These are phyloP conservation scores for Pristionchus maxplancki DNA, from an alignment of 2,888 invertebrate genomes.

Conservation along the genomic window DNA sequence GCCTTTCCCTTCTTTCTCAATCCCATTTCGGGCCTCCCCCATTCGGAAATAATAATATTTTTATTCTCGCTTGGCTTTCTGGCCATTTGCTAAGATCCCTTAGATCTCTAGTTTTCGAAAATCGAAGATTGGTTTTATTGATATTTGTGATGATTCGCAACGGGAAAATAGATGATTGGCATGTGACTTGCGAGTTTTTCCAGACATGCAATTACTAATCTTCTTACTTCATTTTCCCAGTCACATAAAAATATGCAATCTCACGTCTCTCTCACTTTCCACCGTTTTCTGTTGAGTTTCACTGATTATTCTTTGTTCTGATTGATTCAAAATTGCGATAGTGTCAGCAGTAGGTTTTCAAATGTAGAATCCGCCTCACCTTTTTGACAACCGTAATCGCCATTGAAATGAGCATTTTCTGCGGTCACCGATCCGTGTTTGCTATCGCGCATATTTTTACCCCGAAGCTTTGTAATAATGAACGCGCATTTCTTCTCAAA, in stretches of 20 bases:
- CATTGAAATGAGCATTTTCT: no score
- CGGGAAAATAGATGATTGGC: no score
- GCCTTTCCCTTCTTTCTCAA: not conserved
- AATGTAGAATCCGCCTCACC: no score
- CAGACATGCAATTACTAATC: not conserved
- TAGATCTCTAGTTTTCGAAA: no score
- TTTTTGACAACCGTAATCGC: no score
- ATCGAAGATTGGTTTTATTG: no score
- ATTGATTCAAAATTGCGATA: not conserved
- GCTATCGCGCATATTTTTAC: no score
- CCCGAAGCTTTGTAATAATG: not conserved
- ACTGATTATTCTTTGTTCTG: not conserved
- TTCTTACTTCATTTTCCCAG: not conserved
- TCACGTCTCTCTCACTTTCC: not conserved
- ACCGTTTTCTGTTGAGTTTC: not conserved
- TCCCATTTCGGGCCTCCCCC: not conserved
- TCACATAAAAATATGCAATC: not conserved
- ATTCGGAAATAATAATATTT: slow-evolving; percentile 27
- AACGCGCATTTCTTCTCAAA: not conserved
- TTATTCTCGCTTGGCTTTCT: not conserved
- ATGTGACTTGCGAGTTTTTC: not conserved
- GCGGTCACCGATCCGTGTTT: no score
- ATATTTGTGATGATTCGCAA: no score
- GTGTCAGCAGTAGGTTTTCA: no score
- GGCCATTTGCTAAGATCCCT: no score